These are phyloP conservation scores for Scaptodrosophila latifasciaeformis DNA, from an alignment of 2,888 invertebrate species.

Conservation along the genomic window DNA sequence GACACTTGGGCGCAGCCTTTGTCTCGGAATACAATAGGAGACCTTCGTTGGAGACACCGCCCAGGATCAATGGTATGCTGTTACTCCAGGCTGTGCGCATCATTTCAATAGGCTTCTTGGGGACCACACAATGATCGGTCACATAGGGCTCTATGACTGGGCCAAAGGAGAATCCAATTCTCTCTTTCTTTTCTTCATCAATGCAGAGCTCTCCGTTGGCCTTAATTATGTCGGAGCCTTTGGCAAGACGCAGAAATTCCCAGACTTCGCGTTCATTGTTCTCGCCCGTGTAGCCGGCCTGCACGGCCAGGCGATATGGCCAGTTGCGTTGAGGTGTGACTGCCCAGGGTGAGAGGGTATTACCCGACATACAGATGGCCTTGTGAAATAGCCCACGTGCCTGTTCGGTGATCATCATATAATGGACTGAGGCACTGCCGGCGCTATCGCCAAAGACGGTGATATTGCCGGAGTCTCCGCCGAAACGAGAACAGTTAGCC, in stretches of 20 bases:
- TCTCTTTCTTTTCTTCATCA: slow-evolving; percentile 68
- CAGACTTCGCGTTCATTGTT: slow-evolving; percentile 72
- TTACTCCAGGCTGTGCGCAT: slow-evolving; percentile 73
- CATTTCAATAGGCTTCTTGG: slow-evolving; percentile 71
- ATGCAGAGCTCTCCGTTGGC: slow-evolving; percentile 70
- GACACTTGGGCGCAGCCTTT: slow-evolving; percentile 66
- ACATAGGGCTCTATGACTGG: slow-evolving; percentile 73
- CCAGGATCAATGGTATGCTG: slow-evolving; percentile 72
- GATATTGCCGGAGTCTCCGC: slow-evolving; percentile 76
- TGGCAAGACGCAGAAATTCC: slow-evolving; percentile 70
- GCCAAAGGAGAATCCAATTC: slow-evolving; percentile 73
- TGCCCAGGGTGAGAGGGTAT: slow-evolving; percentile 71
- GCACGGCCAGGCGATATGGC: slow-evolving; percentile 71
- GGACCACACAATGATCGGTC: slow-evolving; percentile 70
- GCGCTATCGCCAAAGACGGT: slow-evolving; percentile 78
- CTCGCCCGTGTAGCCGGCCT: slow-evolving; percentile 69
- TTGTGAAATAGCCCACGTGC: slow-evolving; percentile 74
- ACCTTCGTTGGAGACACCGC: slow-evolving; percentile 74
- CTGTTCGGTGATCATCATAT: slow-evolving; percentile 76
- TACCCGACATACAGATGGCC: slow-evolving; percentile 74
- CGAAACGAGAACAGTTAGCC: slow-evolving; percentile 76
- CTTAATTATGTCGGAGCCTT: slow-evolving; percentile 67
- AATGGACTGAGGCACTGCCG: slow-evolving; percentile 76
- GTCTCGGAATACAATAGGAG: slow-evolving; percentile 70
- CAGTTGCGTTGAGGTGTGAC: slow-evolving; percentile 69